Evolutionary conservation across 2,888 invertebrate species (phyloP), one percentile per base, ranked within the genome.

Genomic region (Aethes cnicana): DNA sequence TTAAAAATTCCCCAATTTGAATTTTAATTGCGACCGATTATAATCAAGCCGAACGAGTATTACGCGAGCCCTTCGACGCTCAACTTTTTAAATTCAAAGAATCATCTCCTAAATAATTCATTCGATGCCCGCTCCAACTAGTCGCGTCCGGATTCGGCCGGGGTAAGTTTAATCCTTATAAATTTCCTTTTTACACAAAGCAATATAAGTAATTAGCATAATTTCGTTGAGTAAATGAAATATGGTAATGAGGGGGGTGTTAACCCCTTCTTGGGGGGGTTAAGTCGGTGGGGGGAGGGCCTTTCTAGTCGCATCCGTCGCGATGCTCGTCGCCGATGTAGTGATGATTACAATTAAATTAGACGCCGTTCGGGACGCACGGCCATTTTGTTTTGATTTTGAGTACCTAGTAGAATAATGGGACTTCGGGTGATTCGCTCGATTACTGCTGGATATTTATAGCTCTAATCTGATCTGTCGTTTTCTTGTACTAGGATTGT

Each of bases 141-240:
- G 81, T 77, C 72, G 54, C 57, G 72, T 70, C 74, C 68, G 74
- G 74, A 70, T 69, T 64, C 62, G 66, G 61, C 67, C 76, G 79
- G 77, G 79, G 85, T 82, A 83, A 84, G 81, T 86, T 85, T 88
- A 89, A 89, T 89, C 88, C 86, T 88, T 88, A 89, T 88, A 89
- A 89, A 89, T 89, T 89, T 89, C 89, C 89, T 89, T 89, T 89
- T 89, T 89, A 89, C 89, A 89, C 89, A 89, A 89, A 89, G 89
- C 89, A 89, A 89, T 89, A 89, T 89, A 89, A 89, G 86, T 89
- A 89, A 89, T 89, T 89, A 89, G 88, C 89, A 89, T 89, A 89
- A 89, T 89, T 89, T 89, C 85, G 89, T 89, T 88, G 88, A 89
- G 88, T 89, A 89, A 89, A 89, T 89, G 89, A 89, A 89, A 89